Evolutionary conservation across 2,797 vertebrate genomes (phyloP).

Genomic region (Malacoraja senta): DNA sequence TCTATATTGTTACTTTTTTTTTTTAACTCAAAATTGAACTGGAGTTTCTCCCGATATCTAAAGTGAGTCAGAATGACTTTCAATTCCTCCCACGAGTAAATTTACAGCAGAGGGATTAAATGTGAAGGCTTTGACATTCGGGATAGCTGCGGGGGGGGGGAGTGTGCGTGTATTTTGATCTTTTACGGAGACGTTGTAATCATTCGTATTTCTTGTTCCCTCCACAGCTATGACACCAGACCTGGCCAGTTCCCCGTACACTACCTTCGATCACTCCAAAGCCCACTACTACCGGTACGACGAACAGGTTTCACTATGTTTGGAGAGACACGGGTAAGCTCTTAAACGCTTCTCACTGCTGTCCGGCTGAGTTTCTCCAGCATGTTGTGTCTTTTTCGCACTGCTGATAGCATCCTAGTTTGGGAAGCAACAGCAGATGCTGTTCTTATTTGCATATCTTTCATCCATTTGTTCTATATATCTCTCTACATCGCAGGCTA

Average conservation of each 20-base stretch:
- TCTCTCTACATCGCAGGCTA: too few species aligned
- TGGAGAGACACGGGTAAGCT: conserved; percentile 83
- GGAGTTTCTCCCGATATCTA: background rate
- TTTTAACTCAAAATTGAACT: too few species aligned
- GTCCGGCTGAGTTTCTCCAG: background rate
- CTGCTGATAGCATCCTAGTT: too few species aligned
- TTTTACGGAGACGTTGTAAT: background rate
- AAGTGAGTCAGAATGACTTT: background rate
- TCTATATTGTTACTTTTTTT: background rate
- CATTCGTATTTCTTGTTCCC: background rate
- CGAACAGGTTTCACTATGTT: conserved; percentile 86
- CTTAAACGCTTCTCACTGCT: background rate
- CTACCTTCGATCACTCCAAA: conserved; percentile 86
- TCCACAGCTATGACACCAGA: conserved; percentile 72
- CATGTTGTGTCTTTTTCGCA: too few species aligned
- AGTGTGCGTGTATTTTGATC: background rate
- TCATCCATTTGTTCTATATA: too few species aligned
- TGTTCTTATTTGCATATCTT: too few species aligned
- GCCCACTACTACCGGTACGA: conserved; percentile 96
- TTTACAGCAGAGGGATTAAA: background rate
- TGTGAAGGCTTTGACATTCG: background rate
- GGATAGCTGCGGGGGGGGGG: background rate
- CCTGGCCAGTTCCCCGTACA: conserved; percentile 78
- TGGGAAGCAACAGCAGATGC: too few species aligned
- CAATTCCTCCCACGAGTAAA: background rate